Base-by-base conservation (phyloP, 2,888 invertebrate species). In the Axea sp. region DNA sequence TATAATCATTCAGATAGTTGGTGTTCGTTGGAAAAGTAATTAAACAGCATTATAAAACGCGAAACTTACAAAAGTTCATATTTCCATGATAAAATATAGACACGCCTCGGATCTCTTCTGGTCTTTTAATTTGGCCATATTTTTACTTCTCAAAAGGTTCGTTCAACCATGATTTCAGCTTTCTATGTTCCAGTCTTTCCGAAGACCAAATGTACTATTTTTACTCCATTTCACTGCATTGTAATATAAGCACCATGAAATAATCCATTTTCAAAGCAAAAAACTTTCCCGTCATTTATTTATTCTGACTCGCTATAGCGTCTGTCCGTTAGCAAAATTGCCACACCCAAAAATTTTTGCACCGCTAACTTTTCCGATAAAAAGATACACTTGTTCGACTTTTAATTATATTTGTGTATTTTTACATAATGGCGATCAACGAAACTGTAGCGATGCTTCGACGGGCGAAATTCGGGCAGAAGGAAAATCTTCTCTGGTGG, bases 121-220 rank as follows among this genome's bases (percentile, higher is more conserved):
- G 59, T 41, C 65, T 72, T 64, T 72, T 64, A 65, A 72, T 72
- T 72, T 59, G 15, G 47, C 59, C 73, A 67, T 67, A 67, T 55
- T 64, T 39, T 60, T 60, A 28, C 39, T 57, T 28, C 55, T 72
- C 71, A 64, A 72, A 72, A 51, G 71, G 35, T 33, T 71, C 57
- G 57, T 43, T 60, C 53, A 55, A 31, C 69, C 55, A 47, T 62
- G 47, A 60, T 47, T 62, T 49, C 57, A 47, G 45, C 57, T 71
- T 71, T 53, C 49, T 49, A 55, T 55, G 55, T 55, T 22, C 45
- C 19, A 33, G 11, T 8, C 19, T 28, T 43, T 12, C 35, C 24
- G 41, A 43, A 28, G 49, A 55, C 26, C 37, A 49, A 64, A 51
- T 65, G 51, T 57, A 59, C 64, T 31, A 30, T 62, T 64, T 69